phyloP scores from a whole-genome alignment of 2,113 vertebrate genomes.

The Pithys albifrons region DNA sequence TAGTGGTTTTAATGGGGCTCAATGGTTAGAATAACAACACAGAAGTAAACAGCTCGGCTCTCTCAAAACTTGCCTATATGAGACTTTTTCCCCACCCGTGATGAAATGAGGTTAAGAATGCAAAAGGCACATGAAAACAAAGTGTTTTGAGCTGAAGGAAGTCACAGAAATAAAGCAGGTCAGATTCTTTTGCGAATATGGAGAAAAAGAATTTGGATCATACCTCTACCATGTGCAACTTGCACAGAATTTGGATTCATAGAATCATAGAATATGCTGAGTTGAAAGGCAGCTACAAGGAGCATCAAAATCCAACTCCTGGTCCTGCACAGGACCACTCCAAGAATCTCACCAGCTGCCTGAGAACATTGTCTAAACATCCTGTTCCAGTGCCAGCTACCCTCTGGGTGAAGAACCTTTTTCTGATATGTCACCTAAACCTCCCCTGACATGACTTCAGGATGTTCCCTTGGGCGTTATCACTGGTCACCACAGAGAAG shows the following conservation, averaged over 20 bases:
- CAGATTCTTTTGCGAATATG: neutral
- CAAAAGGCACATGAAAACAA: neutral
- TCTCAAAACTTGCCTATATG: neutral
- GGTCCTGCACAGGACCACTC: neutral
- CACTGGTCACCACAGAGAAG: neutral
- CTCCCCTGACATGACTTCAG: neutral
- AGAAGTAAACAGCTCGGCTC: neutral
- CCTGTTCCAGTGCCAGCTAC: neutral
- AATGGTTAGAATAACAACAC: neutral
- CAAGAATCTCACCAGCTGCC: neutral
- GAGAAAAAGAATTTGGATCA: neutral
- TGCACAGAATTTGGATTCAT: neutral
- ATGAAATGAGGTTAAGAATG: neutral
- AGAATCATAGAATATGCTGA: neutral
- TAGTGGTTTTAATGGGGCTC: neutral
- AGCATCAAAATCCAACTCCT: neutral
- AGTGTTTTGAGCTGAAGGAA: neutral
- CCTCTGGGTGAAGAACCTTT: neutral
- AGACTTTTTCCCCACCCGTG: neutral
- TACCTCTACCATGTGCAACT: neutral
- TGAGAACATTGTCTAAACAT: neutral
- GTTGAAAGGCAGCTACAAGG: neutral
- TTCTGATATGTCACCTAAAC: neutral
- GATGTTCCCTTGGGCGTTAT: neutral
- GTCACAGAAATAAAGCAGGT: neutral